These are phyloP conservation scores for Bergia puertoricense DNA, from an alignment of 92 coral and sea anemone species.

Conservation along the genomic window DNA sequence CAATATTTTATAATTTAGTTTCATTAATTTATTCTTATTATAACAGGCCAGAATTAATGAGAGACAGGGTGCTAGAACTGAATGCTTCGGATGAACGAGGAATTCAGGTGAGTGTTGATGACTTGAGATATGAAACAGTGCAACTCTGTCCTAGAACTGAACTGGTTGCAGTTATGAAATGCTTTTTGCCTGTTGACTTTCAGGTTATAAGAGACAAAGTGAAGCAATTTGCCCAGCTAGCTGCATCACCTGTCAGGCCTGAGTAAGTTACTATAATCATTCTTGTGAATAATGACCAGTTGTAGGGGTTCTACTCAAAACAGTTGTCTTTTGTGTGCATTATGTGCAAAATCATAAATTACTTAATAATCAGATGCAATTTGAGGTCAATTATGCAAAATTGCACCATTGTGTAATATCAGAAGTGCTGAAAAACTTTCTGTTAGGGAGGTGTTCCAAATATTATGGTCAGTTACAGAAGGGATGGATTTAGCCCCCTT, in stretches of 20 bases:
- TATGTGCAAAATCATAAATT: too few relatives aligned
- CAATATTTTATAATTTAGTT: too few relatives aligned
- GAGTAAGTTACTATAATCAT: constrained; percentile 69
- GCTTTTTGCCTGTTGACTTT: neutral
- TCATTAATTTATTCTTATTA: neutral
- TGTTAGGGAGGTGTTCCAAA: too few relatives aligned
- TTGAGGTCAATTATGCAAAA: too few relatives aligned
- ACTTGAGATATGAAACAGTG: too few relatives aligned
- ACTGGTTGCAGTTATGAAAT: neutral
- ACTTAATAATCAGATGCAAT: too few relatives aligned
- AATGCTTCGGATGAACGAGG: constrained; percentile 99
- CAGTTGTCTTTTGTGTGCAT: neutral
- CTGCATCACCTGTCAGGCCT: constrained; percentile 79
- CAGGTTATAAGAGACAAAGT: constrained; percentile 97
- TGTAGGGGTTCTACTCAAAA: neutral
- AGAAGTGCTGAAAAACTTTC: too few relatives aligned
- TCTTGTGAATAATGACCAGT: neutral
- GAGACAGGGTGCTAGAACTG: constrained; percentile 90
- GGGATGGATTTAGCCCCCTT: too few relatives aligned
- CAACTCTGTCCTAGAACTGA: neutral
- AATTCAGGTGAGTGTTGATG: constrained; percentile 73
- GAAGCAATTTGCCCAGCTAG: constrained; percentile 85
- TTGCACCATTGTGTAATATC: too few relatives aligned
- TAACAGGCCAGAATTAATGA: constrained; percentile 79
- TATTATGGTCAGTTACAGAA: too few relatives aligned